Percentiles rank a stretch among this genome's conserved stretches.
phyloP scores from a whole-genome alignment of 2,797 vertebrate genomes.

The Antrozous pallidus region DNA sequence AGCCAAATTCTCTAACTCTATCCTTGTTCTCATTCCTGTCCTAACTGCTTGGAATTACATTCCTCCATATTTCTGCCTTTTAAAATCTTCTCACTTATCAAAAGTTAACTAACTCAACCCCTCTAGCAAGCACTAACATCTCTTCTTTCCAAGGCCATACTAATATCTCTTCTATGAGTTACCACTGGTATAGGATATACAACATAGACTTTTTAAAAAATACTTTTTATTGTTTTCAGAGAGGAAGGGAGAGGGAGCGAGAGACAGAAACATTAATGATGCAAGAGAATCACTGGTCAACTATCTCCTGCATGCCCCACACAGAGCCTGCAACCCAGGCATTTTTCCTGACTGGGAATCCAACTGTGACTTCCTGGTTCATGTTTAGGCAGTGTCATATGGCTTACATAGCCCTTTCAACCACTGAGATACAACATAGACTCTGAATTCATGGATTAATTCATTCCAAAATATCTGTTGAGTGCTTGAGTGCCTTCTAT shows the following conservation, averaged over 20 bases:
- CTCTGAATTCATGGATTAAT: not conserved
- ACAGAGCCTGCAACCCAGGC: too few relatives aligned
- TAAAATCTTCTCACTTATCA: not conserved
- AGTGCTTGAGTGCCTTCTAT: not conserved
- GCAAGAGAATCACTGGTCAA: too few relatives aligned
- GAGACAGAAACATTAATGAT: too few relatives aligned
- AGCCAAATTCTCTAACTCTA: not conserved
- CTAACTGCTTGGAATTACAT: not conserved
- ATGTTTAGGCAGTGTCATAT: too few relatives aligned
- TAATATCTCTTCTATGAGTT: not conserved
- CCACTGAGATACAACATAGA: not conserved
- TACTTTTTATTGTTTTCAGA: too few relatives aligned
- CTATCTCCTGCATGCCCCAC: too few relatives aligned
- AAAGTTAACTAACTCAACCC: not conserved
- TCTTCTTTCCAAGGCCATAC: not conserved
- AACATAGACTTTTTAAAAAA: not conserved
- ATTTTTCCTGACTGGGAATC: too few relatives aligned
- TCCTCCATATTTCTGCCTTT: not conserved
- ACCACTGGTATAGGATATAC: not conserved
- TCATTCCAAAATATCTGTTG: conserved; percentile 16
- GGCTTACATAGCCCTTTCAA: too few relatives aligned
- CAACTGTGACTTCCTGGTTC: too few relatives aligned
- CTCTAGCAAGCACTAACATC: not conserved
- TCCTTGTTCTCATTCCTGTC: not conserved
- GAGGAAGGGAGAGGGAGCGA: too few relatives aligned